Percentiles rank a stretch among this genome's conserved stretches.
These are phyloP conservation scores for Trissolcus japonicus DNA, from an alignment of 2,888 invertebrate genomes.

Conservation along the genomic window DNA sequence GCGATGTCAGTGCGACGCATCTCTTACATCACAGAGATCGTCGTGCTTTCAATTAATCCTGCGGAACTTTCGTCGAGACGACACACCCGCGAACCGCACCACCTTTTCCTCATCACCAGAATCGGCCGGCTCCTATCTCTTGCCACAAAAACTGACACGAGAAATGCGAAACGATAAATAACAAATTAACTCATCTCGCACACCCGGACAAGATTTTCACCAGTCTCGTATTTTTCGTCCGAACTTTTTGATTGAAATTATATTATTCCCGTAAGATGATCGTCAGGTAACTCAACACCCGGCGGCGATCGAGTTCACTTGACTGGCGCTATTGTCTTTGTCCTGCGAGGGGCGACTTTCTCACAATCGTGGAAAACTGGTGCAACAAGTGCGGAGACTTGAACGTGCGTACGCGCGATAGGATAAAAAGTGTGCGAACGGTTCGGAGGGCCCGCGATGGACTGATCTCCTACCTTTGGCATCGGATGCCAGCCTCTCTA, in stretches of 20 bases:
- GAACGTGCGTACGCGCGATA: conserved; percentile 45
- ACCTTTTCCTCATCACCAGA: conserved; percentile 50
- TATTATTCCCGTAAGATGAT: conserved; percentile 36
- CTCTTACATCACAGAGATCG: conserved; percentile 74
- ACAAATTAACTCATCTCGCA: conserved; percentile 35
- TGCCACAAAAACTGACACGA: conserved; percentile 18
- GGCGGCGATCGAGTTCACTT: conserved; percentile 3
- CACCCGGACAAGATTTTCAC: background rate
- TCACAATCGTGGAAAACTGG: background rate
- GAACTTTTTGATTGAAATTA: conserved; percentile 13
- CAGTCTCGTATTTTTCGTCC: conserved; percentile 7
- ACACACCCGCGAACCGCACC: conserved; percentile 46
- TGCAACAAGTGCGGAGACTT: conserved; percentile 28
- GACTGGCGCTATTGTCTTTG: too few relatives aligned
- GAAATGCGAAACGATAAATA: background rate
- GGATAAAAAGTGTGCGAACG: conserved; percentile 47
- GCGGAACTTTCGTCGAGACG: conserved; percentile 58
- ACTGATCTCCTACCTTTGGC: conserved; percentile 76
- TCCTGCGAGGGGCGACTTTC: background rate
- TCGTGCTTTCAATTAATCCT: conserved; percentile 69
- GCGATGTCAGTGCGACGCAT: conserved; percentile 76
- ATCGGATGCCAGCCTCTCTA: conserved; percentile 74
- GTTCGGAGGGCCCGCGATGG: conserved; percentile 65
- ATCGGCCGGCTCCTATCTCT: conserved; percentile 25
- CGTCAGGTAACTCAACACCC: conserved; percentile 37